Evolutionary conservation across 2,797 vertebrate genomes (phyloP), one percentile per base, ranked within the genome.

Genomic region (Coregonus ussuriensis): DNA sequence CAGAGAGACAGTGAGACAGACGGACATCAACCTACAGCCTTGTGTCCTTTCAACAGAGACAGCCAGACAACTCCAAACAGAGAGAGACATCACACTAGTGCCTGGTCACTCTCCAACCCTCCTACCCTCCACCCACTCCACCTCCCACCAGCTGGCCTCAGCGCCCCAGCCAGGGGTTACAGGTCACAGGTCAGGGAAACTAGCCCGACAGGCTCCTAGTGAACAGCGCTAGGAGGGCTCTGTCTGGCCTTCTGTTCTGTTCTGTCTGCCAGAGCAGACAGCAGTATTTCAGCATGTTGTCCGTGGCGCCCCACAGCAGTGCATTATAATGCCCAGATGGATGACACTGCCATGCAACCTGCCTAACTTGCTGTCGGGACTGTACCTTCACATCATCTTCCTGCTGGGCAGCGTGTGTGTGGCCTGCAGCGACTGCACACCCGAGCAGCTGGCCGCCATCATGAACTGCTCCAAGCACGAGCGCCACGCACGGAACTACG

Each of bases 301-400:
- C 95, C 96, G 92, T 93, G 95, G 95, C 95, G 91, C 93, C 94
- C 95, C 90, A 94, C 94, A 95, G 94, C 95, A 97, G 95, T 96
- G 94, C 92, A 96, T 95, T 96, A 99, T 99, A 98, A 99, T 99
- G 98, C 97, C 89, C 97, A 98, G 94, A 99, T 99, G 98, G 98
- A 96, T 95, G 95, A 96, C 95, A 95, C 96, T 96, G 94, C 95
- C 94, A 95, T 96, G 97, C 97, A 98, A 98, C 96, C 96, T 97
- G 96, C 96, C 96, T 94, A 95, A 95, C 93, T 91, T 96, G 94
- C 95, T 97, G 93, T 96, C 96, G 90, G 96, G 96, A 96, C 95
- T 97, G 89, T 97, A 96, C 94, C 94, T 99, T 93, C 96, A 96
- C 83, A 89, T 95, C 80, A 88, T 97, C 91, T 96, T 99, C 94